Conservation (phyloP, 2,113 vertebrate genomes). For the Epinephelus fuscoguttatus region DNA sequence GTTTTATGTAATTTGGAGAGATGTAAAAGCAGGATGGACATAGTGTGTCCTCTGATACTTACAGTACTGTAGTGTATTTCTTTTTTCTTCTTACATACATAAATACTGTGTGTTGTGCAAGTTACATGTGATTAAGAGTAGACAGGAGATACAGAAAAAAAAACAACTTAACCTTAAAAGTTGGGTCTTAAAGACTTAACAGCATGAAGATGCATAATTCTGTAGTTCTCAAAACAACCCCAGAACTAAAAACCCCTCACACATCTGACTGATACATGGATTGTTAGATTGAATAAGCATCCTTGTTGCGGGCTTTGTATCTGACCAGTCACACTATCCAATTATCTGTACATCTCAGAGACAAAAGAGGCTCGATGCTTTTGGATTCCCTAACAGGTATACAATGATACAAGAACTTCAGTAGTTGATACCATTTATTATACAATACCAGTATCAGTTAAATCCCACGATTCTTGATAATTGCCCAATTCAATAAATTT, state of each 20-base stretch:
- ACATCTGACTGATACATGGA: not conserved
- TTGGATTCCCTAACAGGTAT: not conserved
- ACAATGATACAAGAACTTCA: no score
- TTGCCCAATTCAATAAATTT: no score
- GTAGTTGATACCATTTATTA: no score
- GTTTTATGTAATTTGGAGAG: not conserved
- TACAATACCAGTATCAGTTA: no score
- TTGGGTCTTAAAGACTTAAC: not conserved
- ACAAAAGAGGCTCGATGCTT: not conserved
- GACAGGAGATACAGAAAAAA: not conserved
- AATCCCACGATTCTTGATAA: no score
- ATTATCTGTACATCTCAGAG: constrained; percentile 8
- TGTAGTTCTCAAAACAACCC: not conserved
- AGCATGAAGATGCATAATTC: not conserved
- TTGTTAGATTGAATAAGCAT: no score
- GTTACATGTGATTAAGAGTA: not conserved
- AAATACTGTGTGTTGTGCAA: not conserved
- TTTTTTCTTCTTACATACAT: not conserved
- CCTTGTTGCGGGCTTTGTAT: not conserved
- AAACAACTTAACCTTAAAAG: not conserved
- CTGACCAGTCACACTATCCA: not conserved
- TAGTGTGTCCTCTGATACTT: not conserved
- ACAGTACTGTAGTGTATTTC: not conserved
- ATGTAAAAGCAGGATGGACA: not conserved
- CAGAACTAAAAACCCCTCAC: not conserved